Conservation (phyloP, 2,113 vertebrate genomes). For the Perognathus longimembris region DNA sequence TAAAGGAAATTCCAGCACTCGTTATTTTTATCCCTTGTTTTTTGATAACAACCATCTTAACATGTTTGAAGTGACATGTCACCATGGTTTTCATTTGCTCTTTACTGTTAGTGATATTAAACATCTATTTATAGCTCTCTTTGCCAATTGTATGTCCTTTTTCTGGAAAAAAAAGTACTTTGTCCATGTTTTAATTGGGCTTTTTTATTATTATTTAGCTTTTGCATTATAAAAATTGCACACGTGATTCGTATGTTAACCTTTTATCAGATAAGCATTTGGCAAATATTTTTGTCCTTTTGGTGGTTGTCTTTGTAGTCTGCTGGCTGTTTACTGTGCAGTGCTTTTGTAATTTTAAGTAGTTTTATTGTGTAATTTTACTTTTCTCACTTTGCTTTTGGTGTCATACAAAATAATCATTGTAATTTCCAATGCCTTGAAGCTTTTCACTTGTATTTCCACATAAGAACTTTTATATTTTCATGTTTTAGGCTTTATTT, state of each 20-base stretch:
- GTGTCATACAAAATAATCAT: neutral
- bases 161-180: neutral
- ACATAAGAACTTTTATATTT: neutral
- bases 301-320: neutral
- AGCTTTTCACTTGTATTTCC: neutral
- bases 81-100: neutral
- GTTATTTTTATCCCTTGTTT: neutral
- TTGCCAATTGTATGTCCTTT: neutral
- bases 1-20: too few relatives aligned
- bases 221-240: neutral
- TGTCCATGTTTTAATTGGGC: neutral
- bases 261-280: neutral
- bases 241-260: neutral
- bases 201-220: neutral
- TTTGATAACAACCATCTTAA: neutral
- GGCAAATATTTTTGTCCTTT: neutral
- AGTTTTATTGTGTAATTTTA: neutral
- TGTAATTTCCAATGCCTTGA: neutral
- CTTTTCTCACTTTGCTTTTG: neutral
- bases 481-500: neutral
- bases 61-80: neutral
- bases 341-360: neutral
- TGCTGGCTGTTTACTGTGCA: neutral
- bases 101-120: neutral
- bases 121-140: neutral